Conservation (phyloP, 2,113 vertebrate species). For the Muscicapa adusta region DNA sequence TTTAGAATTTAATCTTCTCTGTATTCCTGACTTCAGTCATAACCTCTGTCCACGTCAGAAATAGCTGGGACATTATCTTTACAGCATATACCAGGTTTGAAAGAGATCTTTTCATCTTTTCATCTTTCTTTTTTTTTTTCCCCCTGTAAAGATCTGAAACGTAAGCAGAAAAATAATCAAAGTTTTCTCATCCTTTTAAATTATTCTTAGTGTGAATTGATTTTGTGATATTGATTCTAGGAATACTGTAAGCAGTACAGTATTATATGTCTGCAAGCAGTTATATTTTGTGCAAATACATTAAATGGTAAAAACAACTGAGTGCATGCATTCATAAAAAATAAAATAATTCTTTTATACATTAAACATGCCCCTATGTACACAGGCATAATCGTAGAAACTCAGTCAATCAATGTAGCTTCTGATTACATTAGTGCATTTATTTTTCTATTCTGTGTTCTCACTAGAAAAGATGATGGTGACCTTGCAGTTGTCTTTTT, state of each 20-base stretch:
- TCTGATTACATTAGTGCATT: not conserved
- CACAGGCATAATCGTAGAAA: not conserved
- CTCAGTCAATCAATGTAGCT: not conserved
- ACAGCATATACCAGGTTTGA: not conserved
- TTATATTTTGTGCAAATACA: not conserved
- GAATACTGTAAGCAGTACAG: not conserved
- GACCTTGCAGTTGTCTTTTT: not conserved
- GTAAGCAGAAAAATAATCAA: conserved; percentile 30
- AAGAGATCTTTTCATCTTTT: not conserved
- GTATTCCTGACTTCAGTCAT: conserved; percentile 29
- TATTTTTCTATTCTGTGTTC: not conserved
- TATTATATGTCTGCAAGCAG: not conserved
- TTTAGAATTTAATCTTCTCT: conserved; percentile 41
- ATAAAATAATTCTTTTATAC: not conserved
- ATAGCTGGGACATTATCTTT: conserved; percentile 16
- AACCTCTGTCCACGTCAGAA: not conserved
- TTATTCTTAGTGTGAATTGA: conserved; percentile 17
- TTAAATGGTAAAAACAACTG: not conserved
- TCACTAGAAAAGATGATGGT: not conserved
- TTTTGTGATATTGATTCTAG: conserved; percentile 16
- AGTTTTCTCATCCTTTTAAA: conserved; percentile 21
- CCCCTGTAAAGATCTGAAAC: not conserved
- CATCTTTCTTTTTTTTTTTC: no score
- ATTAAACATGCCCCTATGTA: not conserved
- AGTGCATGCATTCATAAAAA: not conserved